A percentile compares a stretch with the other conserved stretches of the same genome.
phyloP scores from a whole-genome alignment of 2,113 vertebrate genomes.

The Plecturocebus donacophilus region DNA sequence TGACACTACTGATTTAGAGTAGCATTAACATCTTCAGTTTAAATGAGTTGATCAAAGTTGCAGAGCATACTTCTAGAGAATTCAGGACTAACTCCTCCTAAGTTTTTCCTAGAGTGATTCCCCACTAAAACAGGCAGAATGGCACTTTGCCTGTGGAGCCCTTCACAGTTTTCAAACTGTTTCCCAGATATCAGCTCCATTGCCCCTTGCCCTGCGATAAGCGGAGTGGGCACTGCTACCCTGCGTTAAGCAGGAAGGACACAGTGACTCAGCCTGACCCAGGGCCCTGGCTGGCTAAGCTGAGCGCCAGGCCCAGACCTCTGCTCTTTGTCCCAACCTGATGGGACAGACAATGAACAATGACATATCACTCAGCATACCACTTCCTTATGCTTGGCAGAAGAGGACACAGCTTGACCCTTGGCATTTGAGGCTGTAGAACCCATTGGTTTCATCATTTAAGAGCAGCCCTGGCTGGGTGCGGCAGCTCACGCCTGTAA shows the following conservation, averaged over 20 bases:
- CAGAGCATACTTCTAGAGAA: not conserved
- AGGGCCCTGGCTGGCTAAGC: not conserved
- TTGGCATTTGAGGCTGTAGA: rapidly evolving
- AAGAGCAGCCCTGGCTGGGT: too few relatives aligned
- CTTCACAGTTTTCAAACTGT: not conserved
- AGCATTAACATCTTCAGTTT: not conserved
- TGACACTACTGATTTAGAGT: not conserved
- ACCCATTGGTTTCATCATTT: not conserved
- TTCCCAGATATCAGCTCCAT: too few relatives aligned
- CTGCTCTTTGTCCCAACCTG: not conserved
- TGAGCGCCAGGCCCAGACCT: not conserved
- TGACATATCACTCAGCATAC: not conserved
- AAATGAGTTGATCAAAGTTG: not conserved
- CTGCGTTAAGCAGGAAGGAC: not conserved
- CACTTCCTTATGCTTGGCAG: not conserved
- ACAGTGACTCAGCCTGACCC: not conserved
- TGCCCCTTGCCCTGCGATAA: not conserved
- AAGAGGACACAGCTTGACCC: not conserved
- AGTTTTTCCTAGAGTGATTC: not conserved
- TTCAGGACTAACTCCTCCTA: not conserved
- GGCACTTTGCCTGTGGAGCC: not conserved
- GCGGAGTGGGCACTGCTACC: not conserved
- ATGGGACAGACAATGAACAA: not conserved
- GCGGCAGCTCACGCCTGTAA: too few relatives aligned
- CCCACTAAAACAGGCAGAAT: not conserved